phyloP scores from a whole-genome alignment of 2,113 vertebrate species.

The Stegastes partitus region DNA sequence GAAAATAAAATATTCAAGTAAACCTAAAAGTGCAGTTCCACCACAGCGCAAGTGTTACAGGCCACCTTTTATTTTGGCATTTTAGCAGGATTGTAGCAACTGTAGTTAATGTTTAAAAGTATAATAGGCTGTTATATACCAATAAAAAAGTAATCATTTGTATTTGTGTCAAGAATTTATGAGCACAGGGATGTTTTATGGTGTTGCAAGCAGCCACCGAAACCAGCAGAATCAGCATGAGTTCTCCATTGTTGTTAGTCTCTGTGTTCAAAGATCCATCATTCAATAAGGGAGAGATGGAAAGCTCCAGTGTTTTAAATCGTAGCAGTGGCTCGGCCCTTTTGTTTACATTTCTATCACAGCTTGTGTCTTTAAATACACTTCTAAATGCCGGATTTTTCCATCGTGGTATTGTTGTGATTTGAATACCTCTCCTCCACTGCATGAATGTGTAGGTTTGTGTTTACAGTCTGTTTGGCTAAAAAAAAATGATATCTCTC shows the following conservation, averaged over 20 bases:
- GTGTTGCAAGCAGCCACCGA: too few relatives aligned
- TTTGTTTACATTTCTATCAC: slow-evolving; percentile 6
- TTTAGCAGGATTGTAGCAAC: too few relatives aligned
- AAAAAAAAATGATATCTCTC: neutral
- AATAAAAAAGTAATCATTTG: too few relatives aligned
- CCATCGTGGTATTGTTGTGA: slow-evolving; percentile 10
- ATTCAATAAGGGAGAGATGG: slow-evolving; percentile 11
- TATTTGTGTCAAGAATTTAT: too few relatives aligned
- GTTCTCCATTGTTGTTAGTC: neutral
- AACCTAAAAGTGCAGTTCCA: too few relatives aligned
- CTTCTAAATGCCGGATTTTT: slow-evolving; percentile 6
- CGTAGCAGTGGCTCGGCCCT: neutral
- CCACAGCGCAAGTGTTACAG: too few relatives aligned
- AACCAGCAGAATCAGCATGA: neutral
- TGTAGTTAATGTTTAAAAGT: too few relatives aligned
- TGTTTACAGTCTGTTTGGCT: slow-evolving; percentile 4
- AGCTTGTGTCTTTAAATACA: neutral
- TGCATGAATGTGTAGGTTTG: neutral
- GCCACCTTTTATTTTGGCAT: too few relatives aligned
- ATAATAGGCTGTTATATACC: too few relatives aligned
- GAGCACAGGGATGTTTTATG: too few relatives aligned
- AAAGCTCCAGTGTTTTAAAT: neutral
- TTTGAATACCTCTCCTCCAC: slow-evolving; percentile 3
- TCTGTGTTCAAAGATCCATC: neutral
- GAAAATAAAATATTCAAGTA: too few relatives aligned